phyloP scores from a whole-genome alignment of 2,888 invertebrate species.

The Adineta ricciae region DNA sequence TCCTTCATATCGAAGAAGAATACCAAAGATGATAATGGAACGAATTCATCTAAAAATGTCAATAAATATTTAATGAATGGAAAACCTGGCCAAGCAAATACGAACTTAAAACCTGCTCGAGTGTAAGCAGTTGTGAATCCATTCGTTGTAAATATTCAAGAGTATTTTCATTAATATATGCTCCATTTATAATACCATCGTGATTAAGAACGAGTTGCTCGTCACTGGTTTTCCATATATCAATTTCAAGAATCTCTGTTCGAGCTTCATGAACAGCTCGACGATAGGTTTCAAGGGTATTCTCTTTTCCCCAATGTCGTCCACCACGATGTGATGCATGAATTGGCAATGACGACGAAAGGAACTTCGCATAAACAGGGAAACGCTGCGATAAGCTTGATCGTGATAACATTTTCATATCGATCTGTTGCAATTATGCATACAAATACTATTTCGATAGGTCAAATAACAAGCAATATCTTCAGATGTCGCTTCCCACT shows the following conservation, averaged over 20 bases:
- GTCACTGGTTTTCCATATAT: background rate
- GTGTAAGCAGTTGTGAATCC: background rate
- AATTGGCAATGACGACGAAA: background rate
- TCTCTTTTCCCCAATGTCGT: background rate
- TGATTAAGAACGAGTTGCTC: background rate
- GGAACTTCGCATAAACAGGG: background rate
- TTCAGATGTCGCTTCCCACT: background rate
- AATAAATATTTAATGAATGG: background rate
- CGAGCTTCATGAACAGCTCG: background rate
- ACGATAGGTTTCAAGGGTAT: background rate
- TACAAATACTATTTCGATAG: no score
- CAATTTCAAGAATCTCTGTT: slow-evolving; percentile 1
- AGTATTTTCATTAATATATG: background rate
- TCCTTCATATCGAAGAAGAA: slow-evolving; percentile 3
- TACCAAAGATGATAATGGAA: background rate
- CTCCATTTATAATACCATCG: background rate
- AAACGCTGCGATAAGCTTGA: background rate
- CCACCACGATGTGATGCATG: background rate
- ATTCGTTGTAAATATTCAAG: background rate
- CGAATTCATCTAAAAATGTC: background rate
- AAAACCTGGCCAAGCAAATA: background rate
- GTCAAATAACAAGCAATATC: background rate
- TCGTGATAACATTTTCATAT: background rate
- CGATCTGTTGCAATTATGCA: no score
- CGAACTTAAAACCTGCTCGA: background rate